These are phyloP conservation scores for Calliphora vicina DNA, from an alignment of 1,140 invertebrate genomes.

Conservation along the genomic window DNA sequence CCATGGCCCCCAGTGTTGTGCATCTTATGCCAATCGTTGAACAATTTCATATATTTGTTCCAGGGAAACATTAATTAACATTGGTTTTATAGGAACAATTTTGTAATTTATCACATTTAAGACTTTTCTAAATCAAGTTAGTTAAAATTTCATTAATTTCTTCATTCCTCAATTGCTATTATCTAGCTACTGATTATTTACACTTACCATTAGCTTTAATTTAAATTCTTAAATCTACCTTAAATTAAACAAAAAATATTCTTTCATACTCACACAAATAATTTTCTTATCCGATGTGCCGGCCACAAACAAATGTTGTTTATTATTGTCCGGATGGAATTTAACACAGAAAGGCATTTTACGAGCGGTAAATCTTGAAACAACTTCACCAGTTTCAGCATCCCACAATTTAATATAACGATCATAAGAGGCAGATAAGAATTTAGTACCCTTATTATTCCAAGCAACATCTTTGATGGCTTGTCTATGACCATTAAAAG, in stretches of 20 bases:
- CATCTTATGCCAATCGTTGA: no score
- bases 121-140: no score
- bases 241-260: neutral
- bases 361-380: constrained; percentile 90
- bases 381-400: constrained; percentile 94
- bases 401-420: constrained; percentile 98
- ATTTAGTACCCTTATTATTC: constrained; percentile 92
- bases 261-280: constrained; percentile 82
- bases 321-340: constrained; percentile 97
- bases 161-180: no score
- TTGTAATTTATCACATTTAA: no score
- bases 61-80: no score
- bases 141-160: no score
- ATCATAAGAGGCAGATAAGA: constrained; percentile 93
- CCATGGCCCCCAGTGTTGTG: no score
- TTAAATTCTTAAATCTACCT: no score
- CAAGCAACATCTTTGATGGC: constrained; percentile 97
- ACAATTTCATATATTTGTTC: no score
- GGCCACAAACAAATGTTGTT: constrained; percentile 97
- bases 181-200: no score
- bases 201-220: no score
- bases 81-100: no score
- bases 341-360: constrained; percentile 98
- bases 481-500: constrained; percentile 96
- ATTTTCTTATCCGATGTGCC: constrained; percentile 99